These are phyloP conservation scores for Leptopilina clavipes DNA, from an alignment of 1,140 invertebrate genomes.

Conservation along the genomic window DNA sequence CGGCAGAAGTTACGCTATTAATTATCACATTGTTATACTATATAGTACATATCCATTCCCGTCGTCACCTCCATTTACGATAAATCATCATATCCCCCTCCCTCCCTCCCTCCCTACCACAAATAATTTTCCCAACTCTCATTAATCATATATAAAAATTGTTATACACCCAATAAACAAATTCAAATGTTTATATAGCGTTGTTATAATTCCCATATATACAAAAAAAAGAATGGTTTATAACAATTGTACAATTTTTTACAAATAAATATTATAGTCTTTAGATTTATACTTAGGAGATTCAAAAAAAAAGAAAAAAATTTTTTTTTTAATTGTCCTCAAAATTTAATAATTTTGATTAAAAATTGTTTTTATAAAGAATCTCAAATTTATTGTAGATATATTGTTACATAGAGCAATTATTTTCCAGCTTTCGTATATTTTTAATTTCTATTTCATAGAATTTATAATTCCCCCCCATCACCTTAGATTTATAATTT, in stretches of 20 bases:
- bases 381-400: too few species aligned
- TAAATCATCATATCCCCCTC: not conserved
- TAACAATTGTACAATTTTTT: slow-evolving; percentile 26
- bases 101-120: too few species aligned
- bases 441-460: too few species aligned
- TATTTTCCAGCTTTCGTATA: too few species aligned
- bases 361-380: too few species aligned
- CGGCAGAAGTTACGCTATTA: slow-evolving; percentile 29
- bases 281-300: not conserved
- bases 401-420: too few species aligned
- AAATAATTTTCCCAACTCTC: not conserved
- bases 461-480: too few species aligned
- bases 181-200: not conserved
- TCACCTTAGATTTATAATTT: too few species aligned
- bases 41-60: not conserved
- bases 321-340: too few species aligned
- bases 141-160: not conserved
- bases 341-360: too few species aligned
- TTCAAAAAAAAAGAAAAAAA: too few species aligned
- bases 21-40: slow-evolving; percentile 23
- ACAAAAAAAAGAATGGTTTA: not conserved
- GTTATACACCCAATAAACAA: not conserved
- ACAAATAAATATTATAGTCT: not conserved
- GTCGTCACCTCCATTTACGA: slow-evolving; percentile 5
- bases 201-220: not conserved